These are phyloP conservation scores for Lithophane leautieri DNA, from an alignment of 2,888 invertebrate species.

Conservation along the genomic window DNA sequence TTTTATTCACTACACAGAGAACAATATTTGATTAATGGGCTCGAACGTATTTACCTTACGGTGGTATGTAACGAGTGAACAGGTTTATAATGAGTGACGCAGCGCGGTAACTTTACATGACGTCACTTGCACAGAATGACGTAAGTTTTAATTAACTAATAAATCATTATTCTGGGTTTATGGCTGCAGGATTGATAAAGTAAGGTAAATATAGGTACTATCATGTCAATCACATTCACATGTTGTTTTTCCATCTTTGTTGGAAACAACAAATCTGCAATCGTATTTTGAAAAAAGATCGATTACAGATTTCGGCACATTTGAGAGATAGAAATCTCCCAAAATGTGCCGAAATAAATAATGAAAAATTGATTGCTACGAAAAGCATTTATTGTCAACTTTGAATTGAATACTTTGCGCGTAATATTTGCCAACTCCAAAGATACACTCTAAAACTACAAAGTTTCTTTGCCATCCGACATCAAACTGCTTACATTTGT, in stretches of 20 bases:
- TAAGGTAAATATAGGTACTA: background rate
- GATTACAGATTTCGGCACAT: background rate
- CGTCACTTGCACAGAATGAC: constrained; percentile 22
- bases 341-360: background rate
- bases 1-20: constrained; percentile 17
- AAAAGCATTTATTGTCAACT: background rate
- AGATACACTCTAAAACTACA: background rate
- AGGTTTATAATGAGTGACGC: constrained; percentile 12
- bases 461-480: background rate
- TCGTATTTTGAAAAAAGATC: background rate
- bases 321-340: background rate
- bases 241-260: background rate
- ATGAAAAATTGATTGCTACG: background rate
- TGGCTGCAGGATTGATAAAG: background rate
- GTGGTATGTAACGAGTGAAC: background rate
- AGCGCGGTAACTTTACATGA: constrained; percentile 8
- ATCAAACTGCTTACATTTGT: background rate
- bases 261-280: background rate
- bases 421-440: background rate
- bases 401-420: background rate
- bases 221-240: background rate
- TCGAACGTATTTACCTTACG: constrained; percentile 1
- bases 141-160: constrained; percentile 29
- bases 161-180: constrained; percentile 3
- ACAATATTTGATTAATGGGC: constrained; percentile 25